Evolutionary conservation across 2,888 invertebrate species (phyloP).

Genomic region (Stegana nigrithorax): DNA sequence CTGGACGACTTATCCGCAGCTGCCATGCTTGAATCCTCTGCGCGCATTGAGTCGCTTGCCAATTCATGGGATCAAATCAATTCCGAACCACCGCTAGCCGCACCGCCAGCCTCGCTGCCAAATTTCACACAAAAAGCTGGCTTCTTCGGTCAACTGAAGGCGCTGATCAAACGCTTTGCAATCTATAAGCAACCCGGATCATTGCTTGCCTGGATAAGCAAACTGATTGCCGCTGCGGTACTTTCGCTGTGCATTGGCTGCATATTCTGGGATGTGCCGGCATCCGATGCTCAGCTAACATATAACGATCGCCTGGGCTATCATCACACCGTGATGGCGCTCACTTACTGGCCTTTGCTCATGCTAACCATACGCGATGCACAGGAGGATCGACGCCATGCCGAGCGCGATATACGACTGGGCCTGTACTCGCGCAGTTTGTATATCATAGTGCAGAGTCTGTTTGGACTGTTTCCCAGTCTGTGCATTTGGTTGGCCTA

Average conservation of each 20-base stretch:
- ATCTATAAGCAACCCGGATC: conserved; percentile 89
- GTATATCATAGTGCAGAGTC: conserved; percentile 82
- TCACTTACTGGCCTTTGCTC: conserved; percentile 83
- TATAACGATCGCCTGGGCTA: conserved; percentile 87
- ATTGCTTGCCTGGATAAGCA: conserved; percentile 81
- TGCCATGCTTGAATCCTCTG: conserved; percentile 94
- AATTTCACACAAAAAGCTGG: conserved; percentile 76
- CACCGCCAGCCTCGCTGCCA: conserved; percentile 83
- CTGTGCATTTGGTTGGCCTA: conserved; percentile 85
- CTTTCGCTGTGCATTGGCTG: conserved; percentile 87
- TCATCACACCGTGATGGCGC: conserved; percentile 84
- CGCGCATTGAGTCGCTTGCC: conserved; percentile 89
- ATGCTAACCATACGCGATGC: conserved; percentile 71
- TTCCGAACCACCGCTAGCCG: conserved; percentile 70
- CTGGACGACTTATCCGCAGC: conserved; percentile 93
- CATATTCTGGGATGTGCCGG: conserved; percentile 89
- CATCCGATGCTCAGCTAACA: conserved; percentile 78
- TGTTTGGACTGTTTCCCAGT: conserved; percentile 83
- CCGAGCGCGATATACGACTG: conserved; percentile 84
- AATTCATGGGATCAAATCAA: conserved; percentile 74
- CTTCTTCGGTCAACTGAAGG: conserved; percentile 77
- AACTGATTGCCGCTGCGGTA: conserved; percentile 82
- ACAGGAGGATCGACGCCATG: conserved; percentile 72
- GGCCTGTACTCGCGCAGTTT: conserved; percentile 83
- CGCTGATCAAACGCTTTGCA: conserved; percentile 71